Evolutionary conservation across 2,113 vertebrate genomes (phyloP).

Genomic region (Sylvilagus bachmani): DNA sequence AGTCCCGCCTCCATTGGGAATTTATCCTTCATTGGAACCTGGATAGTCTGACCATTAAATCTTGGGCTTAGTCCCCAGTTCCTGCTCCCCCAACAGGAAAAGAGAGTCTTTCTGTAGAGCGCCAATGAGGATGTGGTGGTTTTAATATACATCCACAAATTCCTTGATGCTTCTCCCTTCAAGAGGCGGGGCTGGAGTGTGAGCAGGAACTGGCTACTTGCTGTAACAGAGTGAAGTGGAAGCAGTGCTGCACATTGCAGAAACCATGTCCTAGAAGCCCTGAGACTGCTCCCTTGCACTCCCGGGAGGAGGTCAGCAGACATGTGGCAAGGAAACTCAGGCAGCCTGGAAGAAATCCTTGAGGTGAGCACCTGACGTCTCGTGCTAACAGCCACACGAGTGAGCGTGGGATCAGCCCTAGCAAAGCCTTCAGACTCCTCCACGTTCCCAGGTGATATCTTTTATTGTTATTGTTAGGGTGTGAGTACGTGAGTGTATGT

Average conservation of each 20-base stretch:
- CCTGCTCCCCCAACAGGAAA: neutral
- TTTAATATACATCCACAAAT: neutral
- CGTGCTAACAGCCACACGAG: neutral
- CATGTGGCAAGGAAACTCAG: neutral
- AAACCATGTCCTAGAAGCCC: neutral
- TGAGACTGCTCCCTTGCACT: neutral
- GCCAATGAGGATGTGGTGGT: neutral
- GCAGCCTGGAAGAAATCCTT: neutral
- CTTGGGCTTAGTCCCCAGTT: neutral
- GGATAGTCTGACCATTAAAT: neutral
- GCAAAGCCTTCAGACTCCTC: neutral
- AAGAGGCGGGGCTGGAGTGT: neutral
- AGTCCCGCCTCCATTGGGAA: neutral
- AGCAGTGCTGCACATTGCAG: neutral
- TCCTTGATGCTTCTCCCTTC: neutral
- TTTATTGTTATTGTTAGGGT: neutral
- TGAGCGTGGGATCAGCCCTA: neutral
- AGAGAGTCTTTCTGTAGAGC: neutral
- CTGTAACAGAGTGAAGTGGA: neutral
- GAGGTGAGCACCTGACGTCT: neutral
- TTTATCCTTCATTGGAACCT: neutral
- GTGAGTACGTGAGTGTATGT: neutral
- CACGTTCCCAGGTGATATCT: neutral
- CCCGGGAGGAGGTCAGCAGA: neutral
- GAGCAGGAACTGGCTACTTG: neutral